Evolutionary conservation across 2,888 invertebrate genomes (phyloP).

Genomic region (Nymphalis urticae): DNA sequence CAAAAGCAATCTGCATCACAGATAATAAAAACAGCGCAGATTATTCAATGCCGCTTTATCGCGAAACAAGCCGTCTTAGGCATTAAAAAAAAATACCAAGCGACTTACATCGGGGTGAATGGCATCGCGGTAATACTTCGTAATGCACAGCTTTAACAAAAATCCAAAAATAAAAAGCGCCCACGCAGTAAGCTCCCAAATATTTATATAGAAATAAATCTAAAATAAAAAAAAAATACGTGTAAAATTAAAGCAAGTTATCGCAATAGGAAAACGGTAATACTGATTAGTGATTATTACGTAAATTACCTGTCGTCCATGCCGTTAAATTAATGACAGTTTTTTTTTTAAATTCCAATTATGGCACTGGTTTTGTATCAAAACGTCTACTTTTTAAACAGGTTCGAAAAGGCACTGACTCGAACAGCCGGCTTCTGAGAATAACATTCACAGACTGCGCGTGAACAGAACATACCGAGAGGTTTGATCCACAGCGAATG

Average conservation of each 20-base stretch:
- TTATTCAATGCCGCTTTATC: constrained; percentile 2
- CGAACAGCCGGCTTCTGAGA: constrained; percentile 64
- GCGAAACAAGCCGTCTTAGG: neutral
- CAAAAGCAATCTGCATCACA: neutral
- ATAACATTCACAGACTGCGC: constrained; percentile 66
- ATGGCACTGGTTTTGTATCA: constrained; percentile 25
- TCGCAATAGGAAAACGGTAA: neutral
- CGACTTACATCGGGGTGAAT: constrained; percentile 77
- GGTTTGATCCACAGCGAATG: constrained; percentile 35
- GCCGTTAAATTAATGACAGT: constrained; percentile 14
- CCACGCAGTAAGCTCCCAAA: constrained; percentile 58
- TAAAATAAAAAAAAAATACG: constrained; percentile 57
- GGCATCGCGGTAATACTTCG: constrained; percentile 60
- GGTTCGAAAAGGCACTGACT: constrained; percentile 49
- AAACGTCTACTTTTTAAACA: constrained; percentile 51
- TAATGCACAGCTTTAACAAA: constrained; percentile 41
- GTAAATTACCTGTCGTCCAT: constrained; percentile 37
- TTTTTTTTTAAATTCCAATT: constrained; percentile 28
- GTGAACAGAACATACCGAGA: constrained; percentile 35
- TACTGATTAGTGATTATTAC: neutral
- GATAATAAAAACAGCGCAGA: constrained; percentile 7
- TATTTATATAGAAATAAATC: constrained; percentile 59
- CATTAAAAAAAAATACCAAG: constrained; percentile 37
- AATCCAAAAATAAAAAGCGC: constrained; percentile 50
- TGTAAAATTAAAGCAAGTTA: neutral